Base-by-base conservation (phyloP, 2,888 invertebrate species). In the Dione juno region DNA sequence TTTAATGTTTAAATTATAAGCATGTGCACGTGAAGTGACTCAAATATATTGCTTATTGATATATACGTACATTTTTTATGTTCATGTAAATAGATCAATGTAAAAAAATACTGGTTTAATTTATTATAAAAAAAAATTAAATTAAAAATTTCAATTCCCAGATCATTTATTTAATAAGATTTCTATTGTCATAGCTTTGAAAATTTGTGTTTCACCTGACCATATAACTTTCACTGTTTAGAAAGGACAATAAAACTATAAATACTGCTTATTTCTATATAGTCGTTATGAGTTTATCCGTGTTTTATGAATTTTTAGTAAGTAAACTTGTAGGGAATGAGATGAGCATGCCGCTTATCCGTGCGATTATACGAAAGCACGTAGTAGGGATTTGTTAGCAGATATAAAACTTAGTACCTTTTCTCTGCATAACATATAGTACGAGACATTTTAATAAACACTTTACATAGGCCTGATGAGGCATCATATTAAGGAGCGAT, bases 301-400 rank as follows among this genome's bases (percentile, higher is more conserved):
- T 58, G 68, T 63, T 63, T 70, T 66, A 69, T 66, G 63, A 59
- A 69, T 69, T 68, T 70, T 73, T 69, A 69, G 67, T 66, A 74
- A 79, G 82, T 81, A 86, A 86, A 86, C 85, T 84, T 80, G 79
- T 77, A 78, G 77, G 76, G 80, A 83, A 84, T 82, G 86, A 86
- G 86, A 84, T 81, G 83, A 87, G 88, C 90, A 86, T 88, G 87
- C 82, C 83, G 82, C 83, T 84, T 86, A 92, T 90, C 92, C 91
- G 73, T 76, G 82, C 81, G 90, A 90, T 92, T 90, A 90, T 88
- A 86, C 87, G 77, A 78, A 82, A 79, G 90, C 92, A 92, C 92
- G 92, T 91, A 89, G 85, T 76, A 77, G 79, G 90, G 91, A 91
- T 92, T 89, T 89, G 76, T 80, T 77, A 80, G 81, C 82, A 84